phyloP scores from a whole-genome alignment of 30 jellyfish, hydroid and myxozoan species.

The Aurelia aurita complex sp. Pacific region DNA sequence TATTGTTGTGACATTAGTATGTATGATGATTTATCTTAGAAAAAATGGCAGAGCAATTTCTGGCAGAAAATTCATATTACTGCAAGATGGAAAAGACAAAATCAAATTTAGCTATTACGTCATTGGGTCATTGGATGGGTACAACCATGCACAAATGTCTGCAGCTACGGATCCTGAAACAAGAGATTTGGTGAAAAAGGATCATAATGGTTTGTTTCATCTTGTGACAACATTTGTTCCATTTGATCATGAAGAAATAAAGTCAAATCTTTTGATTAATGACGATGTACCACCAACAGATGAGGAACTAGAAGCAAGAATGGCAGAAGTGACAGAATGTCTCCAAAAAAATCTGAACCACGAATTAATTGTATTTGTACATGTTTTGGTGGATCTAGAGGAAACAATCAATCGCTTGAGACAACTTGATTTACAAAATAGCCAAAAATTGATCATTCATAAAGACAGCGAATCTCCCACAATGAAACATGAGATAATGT shows the following conservation, averaged over 20 bases:
- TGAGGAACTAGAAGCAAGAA: conserved; percentile 68
- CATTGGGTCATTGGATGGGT: conserved; percentile 3
- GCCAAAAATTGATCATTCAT: conserved; percentile 70
- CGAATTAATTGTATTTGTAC: conserved; percentile 75
- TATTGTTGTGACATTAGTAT: background rate
- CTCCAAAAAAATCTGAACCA: conserved; percentile 78
- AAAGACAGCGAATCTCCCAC: conserved; percentile 86
- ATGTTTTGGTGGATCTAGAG: conserved; percentile 65
- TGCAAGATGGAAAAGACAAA: conserved; percentile 25
- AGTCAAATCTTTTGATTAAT: conserved; percentile 41
- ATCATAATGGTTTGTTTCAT: conserved; percentile 66
- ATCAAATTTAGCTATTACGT: conserved; percentile 19
- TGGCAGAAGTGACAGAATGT: conserved; percentile 74
- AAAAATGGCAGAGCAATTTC: background rate
- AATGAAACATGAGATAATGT: conserved; percentile 57
- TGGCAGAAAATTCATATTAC: conserved; percentile 28
- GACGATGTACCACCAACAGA: conserved; percentile 69
- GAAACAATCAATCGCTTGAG: conserved; percentile 51
- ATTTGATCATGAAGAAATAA: conserved; percentile 58
- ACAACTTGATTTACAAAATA: conserved; percentile 42
- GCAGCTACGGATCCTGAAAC: conserved; percentile 59
- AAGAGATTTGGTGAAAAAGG: conserved; percentile 27
- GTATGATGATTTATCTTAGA: background rate
- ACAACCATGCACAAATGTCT: conserved; percentile 51
- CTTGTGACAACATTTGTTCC: conserved; percentile 82